phyloP scores from a whole-genome alignment of 2,797 vertebrate species.

The Sarcophilus harrisii region DNA sequence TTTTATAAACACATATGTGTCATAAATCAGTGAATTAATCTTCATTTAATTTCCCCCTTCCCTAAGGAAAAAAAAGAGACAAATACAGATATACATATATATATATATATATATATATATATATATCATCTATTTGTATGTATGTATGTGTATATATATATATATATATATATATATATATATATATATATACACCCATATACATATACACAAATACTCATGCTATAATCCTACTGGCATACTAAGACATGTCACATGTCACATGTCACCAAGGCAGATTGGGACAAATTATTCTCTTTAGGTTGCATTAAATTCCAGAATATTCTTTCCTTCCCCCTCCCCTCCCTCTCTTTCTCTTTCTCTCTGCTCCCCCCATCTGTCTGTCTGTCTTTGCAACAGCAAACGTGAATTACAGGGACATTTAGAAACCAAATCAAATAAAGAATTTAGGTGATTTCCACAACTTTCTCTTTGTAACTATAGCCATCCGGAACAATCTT shows the following conservation, averaged over 20 bases:
- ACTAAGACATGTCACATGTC: background rate
- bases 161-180: no score
- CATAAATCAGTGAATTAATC: background rate
- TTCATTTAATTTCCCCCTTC: background rate
- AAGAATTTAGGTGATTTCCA: background rate
- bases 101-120: no score
- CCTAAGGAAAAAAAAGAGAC: no score
- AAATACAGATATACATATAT: no score
- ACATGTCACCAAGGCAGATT: background rate
- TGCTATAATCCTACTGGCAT: background rate
- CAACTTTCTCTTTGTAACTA: conserved; percentile 15
- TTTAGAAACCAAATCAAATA: background rate
- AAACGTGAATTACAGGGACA: background rate
- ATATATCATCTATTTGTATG: no score
- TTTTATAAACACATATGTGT: background rate
- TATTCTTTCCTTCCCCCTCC: no score
- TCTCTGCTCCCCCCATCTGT: no score
- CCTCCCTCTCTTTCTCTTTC: background rate
- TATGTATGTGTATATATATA: no score
- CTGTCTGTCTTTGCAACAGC: background rate
- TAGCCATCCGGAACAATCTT: background rate
- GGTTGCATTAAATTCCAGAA: background rate
- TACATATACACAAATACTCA: background rate
- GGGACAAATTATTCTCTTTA: background rate
- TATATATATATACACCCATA: no score